Evolutionary conservation across 2,797 vertebrate species (phyloP), one percentile per base, ranked within the genome.

Genomic region (Schizopygopsis pylzovi): DNA sequence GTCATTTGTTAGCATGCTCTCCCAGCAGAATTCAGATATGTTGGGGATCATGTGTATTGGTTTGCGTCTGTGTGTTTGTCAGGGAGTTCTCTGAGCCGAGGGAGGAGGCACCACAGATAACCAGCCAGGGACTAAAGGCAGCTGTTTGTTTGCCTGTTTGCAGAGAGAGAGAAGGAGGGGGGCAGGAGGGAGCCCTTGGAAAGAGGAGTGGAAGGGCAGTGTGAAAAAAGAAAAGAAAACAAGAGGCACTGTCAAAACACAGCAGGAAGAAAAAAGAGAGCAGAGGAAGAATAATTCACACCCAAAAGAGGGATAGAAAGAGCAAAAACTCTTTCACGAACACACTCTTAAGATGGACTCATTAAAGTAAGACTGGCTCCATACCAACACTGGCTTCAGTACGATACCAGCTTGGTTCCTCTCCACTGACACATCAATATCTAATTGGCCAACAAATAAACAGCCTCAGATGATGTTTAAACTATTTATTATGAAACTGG

Each of bases 91-190:
- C 89, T 83, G 86, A 92, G 91, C 84, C 84, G 89, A 89, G 91
- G 91, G 90, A 91, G 88, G 85, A 93, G 90, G 89, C 85, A 92
- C 87, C 82, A 90, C 83, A 88, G 88, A 83, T 89, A 90, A 91
- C 90, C 90, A 93, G 90, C 92, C 90, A 88, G 88, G 92, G 92
- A 93, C 91, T 90, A 88, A 89, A 91, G 92, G 91, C 93, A 91
- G 92, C 91, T 92, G 93, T 94, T 94, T 95, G 93, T 95, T 94
- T 94, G 91, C 91, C 87, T 88, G 87, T 88, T 90, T 89, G 88
- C 87, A 87, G 89, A 89, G 77, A 80, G 90, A 88, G 85, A 87
- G 87, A 86, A 68, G 67, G 67, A 80, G 85, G 88, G 91, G n/a
- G 49, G 79, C 56, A 81, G 33, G 72, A 71, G 43, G 49, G 86